A percentile compares a stretch with the other conserved stretches of the same genome.
Evolutionary conservation across 64 coral and sea anemone genomes (phyloP).

Genomic region (Dendrophyllia cribrosa): DNA sequence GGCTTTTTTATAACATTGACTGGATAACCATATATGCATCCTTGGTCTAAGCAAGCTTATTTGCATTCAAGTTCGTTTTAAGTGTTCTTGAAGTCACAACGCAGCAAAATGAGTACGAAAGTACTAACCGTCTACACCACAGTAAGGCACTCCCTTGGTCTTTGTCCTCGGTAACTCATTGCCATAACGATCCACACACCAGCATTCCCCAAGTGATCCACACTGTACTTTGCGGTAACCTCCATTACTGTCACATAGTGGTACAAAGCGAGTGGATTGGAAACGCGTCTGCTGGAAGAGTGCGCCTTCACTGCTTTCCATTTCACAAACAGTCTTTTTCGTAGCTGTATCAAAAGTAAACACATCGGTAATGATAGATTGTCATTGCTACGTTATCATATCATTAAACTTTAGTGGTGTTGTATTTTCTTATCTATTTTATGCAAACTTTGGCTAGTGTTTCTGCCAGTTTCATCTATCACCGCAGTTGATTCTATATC

Average conservation of each 20-base stretch:
- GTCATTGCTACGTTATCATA: not conserved
- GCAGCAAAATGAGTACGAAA: not conserved
- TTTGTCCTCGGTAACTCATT: slow-evolving; percentile 77
- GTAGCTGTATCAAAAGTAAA: not conserved
- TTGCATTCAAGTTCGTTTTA: too few relatives aligned
- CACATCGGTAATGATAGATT: not conserved
- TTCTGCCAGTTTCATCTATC: too few relatives aligned
- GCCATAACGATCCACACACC: slow-evolving; percentile 81
- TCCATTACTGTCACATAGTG: slow-evolving; percentile 48
- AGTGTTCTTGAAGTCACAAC: too few relatives aligned
- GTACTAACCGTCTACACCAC: slow-evolving; percentile 46
- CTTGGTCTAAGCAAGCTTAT: too few relatives aligned
- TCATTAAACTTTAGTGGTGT: not conserved
- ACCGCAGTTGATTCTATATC: too few relatives aligned
- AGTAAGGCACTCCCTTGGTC: slow-evolving; percentile 45
- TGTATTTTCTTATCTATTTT: too few relatives aligned
- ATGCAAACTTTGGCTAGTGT: too few relatives aligned
- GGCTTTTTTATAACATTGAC: too few relatives aligned
- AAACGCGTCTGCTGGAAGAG: not conserved
- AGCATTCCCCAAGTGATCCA: slow-evolving; percentile 63
- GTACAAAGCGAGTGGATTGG: slow-evolving; percentile 54
- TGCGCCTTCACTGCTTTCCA: slow-evolving; percentile 62
- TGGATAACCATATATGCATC: too few relatives aligned
- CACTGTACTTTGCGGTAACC: slow-evolving; percentile 64
- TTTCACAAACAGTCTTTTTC: slow-evolving; percentile 63